A percentile compares a stretch with the other conserved stretches of the same genome.
Evolutionary conservation across 1,140 invertebrate genomes (phyloP).

Genomic region (Pseudomyrmex flavicornis): DNA sequence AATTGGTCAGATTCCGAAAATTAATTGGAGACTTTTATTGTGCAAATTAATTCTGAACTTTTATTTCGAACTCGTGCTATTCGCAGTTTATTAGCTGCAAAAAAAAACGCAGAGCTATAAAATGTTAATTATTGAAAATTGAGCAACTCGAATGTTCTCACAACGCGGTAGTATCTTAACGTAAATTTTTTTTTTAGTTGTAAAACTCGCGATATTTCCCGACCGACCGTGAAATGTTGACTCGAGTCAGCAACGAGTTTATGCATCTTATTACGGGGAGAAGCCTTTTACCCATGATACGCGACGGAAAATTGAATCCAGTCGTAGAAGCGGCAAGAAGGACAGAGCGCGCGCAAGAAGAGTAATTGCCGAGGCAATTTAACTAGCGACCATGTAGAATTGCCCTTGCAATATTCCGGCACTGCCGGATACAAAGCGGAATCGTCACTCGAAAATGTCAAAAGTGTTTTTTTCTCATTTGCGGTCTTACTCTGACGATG

Average conservation of each 20-base stretch:
- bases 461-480: conserved; percentile 14
- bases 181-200: neutral
- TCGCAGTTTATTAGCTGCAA: neutral
- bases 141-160: neutral
- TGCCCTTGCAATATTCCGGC: conserved; percentile 35
- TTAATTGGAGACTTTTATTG: too few species aligned
- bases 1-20: neutral
- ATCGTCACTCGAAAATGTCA: conserved; percentile 21
- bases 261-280: conserved; percentile 29
- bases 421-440: conserved; percentile 35
- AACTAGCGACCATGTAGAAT: conserved; percentile 40
- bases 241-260: neutral
- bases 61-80: neutral
- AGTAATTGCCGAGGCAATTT: conserved; percentile 54
- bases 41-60: too few species aligned
- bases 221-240: conserved; percentile 4
- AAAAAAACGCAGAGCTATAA: neutral
- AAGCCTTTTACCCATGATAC: conserved; percentile 33
- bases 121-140: conserved; percentile 1
- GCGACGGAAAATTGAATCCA: conserved; percentile 39
- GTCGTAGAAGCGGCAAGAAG: conserved; percentile 15
- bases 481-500: conserved; percentile 1
- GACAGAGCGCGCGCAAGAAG: conserved; percentile 40
- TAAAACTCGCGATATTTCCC: neutral
- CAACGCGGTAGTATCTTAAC: neutral